A percentile compares a stretch with the other conserved stretches of the same genome.
phyloP scores from a whole-genome alignment of 2,888 invertebrate genomes.

The Xiphydria camelus region DNA sequence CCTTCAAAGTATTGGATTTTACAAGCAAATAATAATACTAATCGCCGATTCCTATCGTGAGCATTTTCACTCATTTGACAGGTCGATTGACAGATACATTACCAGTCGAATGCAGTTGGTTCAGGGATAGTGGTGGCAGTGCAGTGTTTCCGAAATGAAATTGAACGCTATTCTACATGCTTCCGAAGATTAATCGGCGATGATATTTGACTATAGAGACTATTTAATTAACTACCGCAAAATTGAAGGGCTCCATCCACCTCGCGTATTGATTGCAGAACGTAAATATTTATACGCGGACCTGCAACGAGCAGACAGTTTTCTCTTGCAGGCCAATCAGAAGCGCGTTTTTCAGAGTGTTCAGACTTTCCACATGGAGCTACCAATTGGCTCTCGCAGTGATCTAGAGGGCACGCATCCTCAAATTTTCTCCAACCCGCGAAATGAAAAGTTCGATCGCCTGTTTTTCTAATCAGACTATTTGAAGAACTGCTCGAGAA shows the following conservation, averaged over 20 bases:
- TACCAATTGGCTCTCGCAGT: conserved; percentile 12
- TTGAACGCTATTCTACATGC: conserved; percentile 1
- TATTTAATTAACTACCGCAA: neutral
- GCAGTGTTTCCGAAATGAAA: neutral
- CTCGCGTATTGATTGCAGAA: conserved; percentile 32
- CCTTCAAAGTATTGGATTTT: neutral
- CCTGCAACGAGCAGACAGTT: conserved; percentile 16
- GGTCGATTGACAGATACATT: neutral
- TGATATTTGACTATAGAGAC: no score
- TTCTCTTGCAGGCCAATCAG: conserved; percentile 20
- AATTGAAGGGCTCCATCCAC: neutral
- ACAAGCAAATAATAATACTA: no score
- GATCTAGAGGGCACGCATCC: neutral
- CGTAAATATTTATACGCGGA: conserved; percentile 34
- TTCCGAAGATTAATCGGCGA: neutral
- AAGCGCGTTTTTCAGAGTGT: neutral
- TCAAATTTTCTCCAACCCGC: conserved; percentile 14
- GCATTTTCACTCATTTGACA: neutral
- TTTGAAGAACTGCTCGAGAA: no score
- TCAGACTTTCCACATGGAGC: conserved; percentile 4
- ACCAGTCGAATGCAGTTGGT: neutral
- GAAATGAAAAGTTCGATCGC: conserved; percentile 18
- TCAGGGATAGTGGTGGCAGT: neutral
- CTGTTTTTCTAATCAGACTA: neutral
- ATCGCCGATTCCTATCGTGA: no score